Evolutionary conservation across 2,888 invertebrate species (phyloP).

Genomic region (Plebejus argus): DNA sequence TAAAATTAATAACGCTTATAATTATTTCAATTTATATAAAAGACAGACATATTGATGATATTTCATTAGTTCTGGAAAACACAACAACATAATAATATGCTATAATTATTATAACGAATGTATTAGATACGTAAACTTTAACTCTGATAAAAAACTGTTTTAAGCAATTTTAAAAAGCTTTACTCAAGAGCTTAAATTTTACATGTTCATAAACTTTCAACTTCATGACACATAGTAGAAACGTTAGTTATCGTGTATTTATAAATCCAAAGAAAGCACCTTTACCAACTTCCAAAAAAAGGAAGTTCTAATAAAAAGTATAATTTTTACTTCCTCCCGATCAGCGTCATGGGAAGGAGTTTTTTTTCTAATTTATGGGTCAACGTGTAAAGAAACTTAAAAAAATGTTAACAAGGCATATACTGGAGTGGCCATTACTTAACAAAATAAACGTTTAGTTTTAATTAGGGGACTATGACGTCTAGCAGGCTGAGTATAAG

Average conservation of each 20-base stretch:
- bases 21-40: not conserved
- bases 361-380: slow-evolving; percentile 7
- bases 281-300: too few relatives aligned
- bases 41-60: not conserved
- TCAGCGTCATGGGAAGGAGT: not conserved
- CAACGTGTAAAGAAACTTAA: slow-evolving; percentile 13
- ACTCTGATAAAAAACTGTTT: too few relatives aligned
- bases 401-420: slow-evolving; percentile 21
- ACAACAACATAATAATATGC: not conserved
- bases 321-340: not conserved
- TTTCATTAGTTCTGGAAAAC: not conserved
- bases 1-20: not conserved
- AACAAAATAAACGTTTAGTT: slow-evolving; percentile 23
- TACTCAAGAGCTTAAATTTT: not conserved
- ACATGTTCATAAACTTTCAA: not conserved
- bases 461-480: slow-evolving; percentile 13
- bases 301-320: too few relatives aligned
- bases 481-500: slow-evolving; percentile 7
- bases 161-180: too few relatives aligned
- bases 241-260: too few relatives aligned
- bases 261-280: too few relatives aligned
- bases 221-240: not conserved
- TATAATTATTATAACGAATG: too few relatives aligned
- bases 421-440: slow-evolving; percentile 3
- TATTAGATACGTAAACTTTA: too few relatives aligned